Evolutionary conservation across 2,113 vertebrate species (phyloP).

Genomic region (Orientallactaga bullata): DNA sequence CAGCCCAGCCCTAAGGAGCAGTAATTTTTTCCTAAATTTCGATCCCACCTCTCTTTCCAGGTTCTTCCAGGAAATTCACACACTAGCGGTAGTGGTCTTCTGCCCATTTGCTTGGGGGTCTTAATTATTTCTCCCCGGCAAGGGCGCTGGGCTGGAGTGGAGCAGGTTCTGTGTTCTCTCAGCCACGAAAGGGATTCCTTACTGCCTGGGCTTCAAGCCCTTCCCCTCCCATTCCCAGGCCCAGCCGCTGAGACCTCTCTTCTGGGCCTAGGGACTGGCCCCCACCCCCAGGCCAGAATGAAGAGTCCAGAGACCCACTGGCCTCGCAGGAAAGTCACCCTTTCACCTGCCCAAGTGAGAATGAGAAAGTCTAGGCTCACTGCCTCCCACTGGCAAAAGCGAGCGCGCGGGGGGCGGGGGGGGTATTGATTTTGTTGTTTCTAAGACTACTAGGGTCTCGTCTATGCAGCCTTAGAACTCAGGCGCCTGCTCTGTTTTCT

Average conservation of each 20-base stretch:
- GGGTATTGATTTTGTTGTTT: background rate
- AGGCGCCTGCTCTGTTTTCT: background rate
- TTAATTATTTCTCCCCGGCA: background rate
- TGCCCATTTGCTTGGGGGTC: background rate
- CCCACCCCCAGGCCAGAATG: background rate
- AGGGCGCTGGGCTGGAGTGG: background rate
- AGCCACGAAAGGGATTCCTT: background rate
- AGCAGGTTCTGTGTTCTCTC: background rate
- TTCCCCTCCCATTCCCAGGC: background rate
- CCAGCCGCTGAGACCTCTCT: rapidly evolving
- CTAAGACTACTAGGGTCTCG: background rate
- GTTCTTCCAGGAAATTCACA: background rate
- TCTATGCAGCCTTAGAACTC: background rate
- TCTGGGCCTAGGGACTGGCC: background rate
- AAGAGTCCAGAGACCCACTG: background rate
- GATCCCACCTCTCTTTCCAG: background rate
- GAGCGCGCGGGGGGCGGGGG: too few species aligned
- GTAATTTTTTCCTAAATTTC: background rate
- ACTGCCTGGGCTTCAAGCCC: background rate
- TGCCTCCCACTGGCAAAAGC: too few species aligned
- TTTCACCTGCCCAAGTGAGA: background rate
- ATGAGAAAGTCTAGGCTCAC: background rate
- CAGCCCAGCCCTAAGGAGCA: background rate
- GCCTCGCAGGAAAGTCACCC: rapidly evolving
- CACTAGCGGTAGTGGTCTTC: rapidly evolving